Base-by-base conservation (phyloP, 1,140 invertebrate species). In the Euwallacea similis region DNA sequence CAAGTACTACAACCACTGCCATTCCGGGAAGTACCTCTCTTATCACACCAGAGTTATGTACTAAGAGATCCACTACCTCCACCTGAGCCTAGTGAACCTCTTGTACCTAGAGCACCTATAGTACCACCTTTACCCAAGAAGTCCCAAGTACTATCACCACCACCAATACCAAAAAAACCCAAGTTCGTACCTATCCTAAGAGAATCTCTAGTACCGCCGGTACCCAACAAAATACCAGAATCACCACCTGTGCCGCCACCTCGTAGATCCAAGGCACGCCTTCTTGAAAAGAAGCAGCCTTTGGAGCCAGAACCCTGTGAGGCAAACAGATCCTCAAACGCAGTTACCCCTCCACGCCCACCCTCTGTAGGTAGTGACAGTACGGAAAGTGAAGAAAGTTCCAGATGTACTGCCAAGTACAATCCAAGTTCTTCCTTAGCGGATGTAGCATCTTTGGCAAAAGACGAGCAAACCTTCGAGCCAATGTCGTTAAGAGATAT, bases 391-490 rank as follows among this genome's bases (percentile, higher is more conserved):
- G 83, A 82, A 65, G 83, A 84, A 11, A 84, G 83, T 9, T 84
- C 86, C 3, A 78, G 85, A 54, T 86, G 83, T 73, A 88, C 87
- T 0, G 85, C 84, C 44, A 85, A 83, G 69, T 83, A 83, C 61
- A 79, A 85, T 67, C 80, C 83, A 6, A 79, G 77, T 50, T 79
- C 80, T 6, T 83, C 81, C 7, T 74, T 81, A 43, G 72, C 71
- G 9, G 82, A 84, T 65, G 76, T 81, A 60, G 76, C 74, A 47
- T 81, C 82, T 53, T 79, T 81, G 53, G 74, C 78, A 42, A 77
- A 80, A 66, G 78, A 80, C 15, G 80, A 78, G 56, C 75, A 80
- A 33, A 58, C 16, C 16, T 60, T 16, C 7, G 66, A 78, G 41
- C 80, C 83, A 0, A 73, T 78, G 41, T 81, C 79, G 6, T 71